Conservation (phyloP, 2,888 invertebrate genomes). For the Coelinius sp. region DNA sequence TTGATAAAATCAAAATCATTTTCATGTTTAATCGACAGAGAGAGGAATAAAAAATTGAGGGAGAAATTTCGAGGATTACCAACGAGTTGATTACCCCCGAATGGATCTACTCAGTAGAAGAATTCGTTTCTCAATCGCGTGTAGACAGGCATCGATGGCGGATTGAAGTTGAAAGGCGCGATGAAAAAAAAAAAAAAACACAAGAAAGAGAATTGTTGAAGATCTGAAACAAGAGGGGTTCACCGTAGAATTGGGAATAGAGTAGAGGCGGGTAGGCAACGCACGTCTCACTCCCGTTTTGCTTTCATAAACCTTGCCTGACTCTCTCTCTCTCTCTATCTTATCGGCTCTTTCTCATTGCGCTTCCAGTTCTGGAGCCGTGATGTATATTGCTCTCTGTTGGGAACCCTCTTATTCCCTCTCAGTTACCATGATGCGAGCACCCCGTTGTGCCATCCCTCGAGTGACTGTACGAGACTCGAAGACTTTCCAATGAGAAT, state of each 20-base stretch:
- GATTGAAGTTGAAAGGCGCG: slow-evolving; percentile 34
- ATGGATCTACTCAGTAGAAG: slow-evolving; percentile 9
- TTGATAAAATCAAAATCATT: neutral
- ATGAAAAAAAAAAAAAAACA: slow-evolving; percentile 39
- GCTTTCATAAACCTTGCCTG: slow-evolving; percentile 60
- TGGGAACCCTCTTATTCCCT: slow-evolving; percentile 25
- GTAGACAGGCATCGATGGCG: slow-evolving; percentile 25
- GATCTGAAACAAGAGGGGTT: slow-evolving; percentile 41
- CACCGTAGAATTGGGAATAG: slow-evolving; percentile 28
- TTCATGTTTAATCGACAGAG: neutral
- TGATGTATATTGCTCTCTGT: slow-evolving; percentile 18
- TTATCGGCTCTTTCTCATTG: slow-evolving; percentile 36
- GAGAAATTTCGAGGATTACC: slow-evolving; percentile 4
- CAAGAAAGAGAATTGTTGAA: slow-evolving; percentile 34
- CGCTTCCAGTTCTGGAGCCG: slow-evolving; percentile 4
- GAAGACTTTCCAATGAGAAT: slow-evolving; percentile 49
- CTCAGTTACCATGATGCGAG: slow-evolving; percentile 29
- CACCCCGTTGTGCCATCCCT: slow-evolving; percentile 42
- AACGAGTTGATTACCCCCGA: slow-evolving; percentile 16
- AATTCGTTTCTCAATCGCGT: slow-evolving; percentile 25
- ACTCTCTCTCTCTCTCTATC: slow-evolving; percentile 44
- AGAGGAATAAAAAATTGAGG: neutral
- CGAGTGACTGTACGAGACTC: slow-evolving; percentile 51
- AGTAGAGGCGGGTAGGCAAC: slow-evolving; percentile 54
- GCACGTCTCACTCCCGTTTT: slow-evolving; percentile 62